Conservation (phyloP, 2,888 invertebrate species). For the Leucozona laternaria region DNA sequence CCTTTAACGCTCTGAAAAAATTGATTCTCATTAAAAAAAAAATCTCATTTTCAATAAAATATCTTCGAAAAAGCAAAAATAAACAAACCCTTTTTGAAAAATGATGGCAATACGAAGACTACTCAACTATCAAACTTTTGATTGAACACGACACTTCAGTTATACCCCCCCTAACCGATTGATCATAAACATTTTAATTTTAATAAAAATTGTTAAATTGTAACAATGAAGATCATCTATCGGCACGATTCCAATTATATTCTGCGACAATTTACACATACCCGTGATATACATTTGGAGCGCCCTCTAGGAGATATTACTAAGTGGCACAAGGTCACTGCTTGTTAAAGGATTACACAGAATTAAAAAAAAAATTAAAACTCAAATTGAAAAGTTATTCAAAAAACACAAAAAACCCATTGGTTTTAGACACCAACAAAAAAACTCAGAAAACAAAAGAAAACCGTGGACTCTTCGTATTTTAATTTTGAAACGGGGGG, state of each 20-base stretch:
- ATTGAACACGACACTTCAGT: conserved; percentile 3
- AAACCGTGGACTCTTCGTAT: conserved; percentile 48
- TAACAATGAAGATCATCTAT: conserved; percentile 82
- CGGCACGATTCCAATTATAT: conserved; percentile 76
- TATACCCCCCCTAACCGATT: background rate
- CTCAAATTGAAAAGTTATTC: background rate
- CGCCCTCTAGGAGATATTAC: conserved; percentile 68
- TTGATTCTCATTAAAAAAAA: background rate
- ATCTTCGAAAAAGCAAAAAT: background rate
- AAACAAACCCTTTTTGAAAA: conserved; percentile 21
- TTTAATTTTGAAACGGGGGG: conserved; percentile 71
- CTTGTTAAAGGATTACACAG: conserved; percentile 51
- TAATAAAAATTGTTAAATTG: conserved; percentile 61
- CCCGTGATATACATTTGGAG: conserved; percentile 72
- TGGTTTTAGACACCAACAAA: conserved; percentile 49
- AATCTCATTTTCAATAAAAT: conserved; percentile 22
- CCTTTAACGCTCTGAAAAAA: background rate
- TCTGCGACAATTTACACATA: conserved; percentile 72
- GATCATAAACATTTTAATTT: conserved; percentile 18
- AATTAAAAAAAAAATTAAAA: background rate
- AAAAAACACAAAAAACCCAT: background rate
- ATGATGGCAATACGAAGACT: conserved; percentile 60
- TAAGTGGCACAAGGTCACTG: conserved; percentile 70
- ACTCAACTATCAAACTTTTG: conserved; percentile 35
- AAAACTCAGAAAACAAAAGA: conserved; percentile 24